phyloP scores from a whole-genome alignment of 2,797 vertebrate species.

The Acropternis orthonyx region DNA sequence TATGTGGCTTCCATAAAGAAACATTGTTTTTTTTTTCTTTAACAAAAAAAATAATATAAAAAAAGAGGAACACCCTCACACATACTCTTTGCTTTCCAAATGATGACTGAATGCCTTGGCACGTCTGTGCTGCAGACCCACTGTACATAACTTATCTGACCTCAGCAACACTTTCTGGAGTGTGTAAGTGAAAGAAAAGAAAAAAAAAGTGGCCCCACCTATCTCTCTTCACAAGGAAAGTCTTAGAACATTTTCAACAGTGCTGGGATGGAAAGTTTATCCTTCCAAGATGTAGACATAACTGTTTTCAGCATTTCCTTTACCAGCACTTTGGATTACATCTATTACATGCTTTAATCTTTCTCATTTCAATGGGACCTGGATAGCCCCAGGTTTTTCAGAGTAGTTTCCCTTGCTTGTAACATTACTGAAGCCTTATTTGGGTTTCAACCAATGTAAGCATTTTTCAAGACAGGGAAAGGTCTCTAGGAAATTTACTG shows the following conservation, averaged over 20 bases:
- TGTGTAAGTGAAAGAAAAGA: conserved; percentile 51
- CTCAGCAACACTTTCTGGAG: conserved; percentile 66
- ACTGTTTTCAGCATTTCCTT: conserved; percentile 54
- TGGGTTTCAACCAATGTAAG: conserved; percentile 26
- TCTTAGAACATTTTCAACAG: conserved; percentile 52
- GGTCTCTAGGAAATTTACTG: conserved; percentile 47
- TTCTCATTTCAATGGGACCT: not conserved
- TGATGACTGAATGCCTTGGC: conserved; percentile 78
- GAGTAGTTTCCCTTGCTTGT: not conserved
- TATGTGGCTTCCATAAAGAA: conserved; percentile 75
- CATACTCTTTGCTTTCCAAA: conserved; percentile 74
- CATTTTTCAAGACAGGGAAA: conserved; percentile 16
- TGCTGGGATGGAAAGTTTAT: conserved; percentile 54
- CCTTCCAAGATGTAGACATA: conserved; percentile 62
- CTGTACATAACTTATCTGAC: conserved; percentile 75
- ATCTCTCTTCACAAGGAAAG: conserved; percentile 53
- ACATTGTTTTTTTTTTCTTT: conserved; percentile 58
- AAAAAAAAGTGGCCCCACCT: conserved; percentile 27
- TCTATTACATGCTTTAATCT: conserved; percentile 13
- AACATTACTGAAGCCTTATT: not conserved
- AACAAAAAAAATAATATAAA: conserved; percentile 47
- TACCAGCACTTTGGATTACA: not conserved
- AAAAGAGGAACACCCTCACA: conserved; percentile 67
- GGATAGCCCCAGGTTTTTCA: conserved; percentile 2
- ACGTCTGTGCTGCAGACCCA: conserved; percentile 61